These are phyloP conservation scores for Meloidogyne hapla DNA, from an alignment of 1,140 invertebrate species.

Conservation along the genomic window DNA sequence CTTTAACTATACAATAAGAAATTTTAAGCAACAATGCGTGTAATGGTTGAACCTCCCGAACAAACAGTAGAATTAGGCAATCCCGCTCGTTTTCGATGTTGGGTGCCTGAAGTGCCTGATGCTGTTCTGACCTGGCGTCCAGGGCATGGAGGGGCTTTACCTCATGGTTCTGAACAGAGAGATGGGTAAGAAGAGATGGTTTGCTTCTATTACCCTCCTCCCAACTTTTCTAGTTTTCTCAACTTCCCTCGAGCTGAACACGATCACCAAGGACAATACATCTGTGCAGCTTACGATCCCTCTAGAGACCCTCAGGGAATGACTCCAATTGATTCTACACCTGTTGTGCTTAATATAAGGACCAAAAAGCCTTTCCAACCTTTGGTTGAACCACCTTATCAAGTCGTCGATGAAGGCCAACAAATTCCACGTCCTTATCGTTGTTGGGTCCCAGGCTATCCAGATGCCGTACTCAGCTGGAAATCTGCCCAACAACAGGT, in stretches of 20 bases:
- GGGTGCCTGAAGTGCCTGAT: constrained; percentile 59
- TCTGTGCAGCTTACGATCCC: constrained; percentile 60
- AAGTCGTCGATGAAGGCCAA: constrained; percentile 44
- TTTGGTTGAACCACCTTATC: constrained; percentile 50
- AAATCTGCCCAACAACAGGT: constrained; percentile 25
- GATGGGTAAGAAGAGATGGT: constrained; percentile 29
- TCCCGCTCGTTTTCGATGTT: constrained; percentile 61
- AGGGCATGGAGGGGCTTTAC: constrained; percentile 50
- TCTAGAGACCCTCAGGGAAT: constrained; percentile 30
- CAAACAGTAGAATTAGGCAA: constrained; percentile 52
- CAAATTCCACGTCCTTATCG: constrained; percentile 34
- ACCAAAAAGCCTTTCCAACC: constrained; percentile 24
- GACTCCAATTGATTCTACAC: constrained; percentile 42
- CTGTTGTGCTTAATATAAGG: constrained; percentile 44
- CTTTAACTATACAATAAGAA: not conserved
- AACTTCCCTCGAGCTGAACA: constrained; percentile 42
- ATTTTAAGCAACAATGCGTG: constrained; percentile 34
- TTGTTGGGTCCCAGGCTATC: constrained; percentile 55
- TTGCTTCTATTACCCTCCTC: too few species aligned
- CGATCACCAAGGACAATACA: constrained; percentile 47
- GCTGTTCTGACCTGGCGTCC: constrained; percentile 56
- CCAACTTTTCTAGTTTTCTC: constrained; percentile 22
- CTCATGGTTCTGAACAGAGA: constrained; percentile 47
- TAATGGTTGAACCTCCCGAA: constrained; percentile 56
- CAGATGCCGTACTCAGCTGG: constrained; percentile 52